Percentiles rank a stretch among this genome's conserved stretches.
These are phyloP conservation scores for Gallinago media DNA, from an alignment of 2,113 vertebrate genomes.

Conservation along the genomic window DNA sequence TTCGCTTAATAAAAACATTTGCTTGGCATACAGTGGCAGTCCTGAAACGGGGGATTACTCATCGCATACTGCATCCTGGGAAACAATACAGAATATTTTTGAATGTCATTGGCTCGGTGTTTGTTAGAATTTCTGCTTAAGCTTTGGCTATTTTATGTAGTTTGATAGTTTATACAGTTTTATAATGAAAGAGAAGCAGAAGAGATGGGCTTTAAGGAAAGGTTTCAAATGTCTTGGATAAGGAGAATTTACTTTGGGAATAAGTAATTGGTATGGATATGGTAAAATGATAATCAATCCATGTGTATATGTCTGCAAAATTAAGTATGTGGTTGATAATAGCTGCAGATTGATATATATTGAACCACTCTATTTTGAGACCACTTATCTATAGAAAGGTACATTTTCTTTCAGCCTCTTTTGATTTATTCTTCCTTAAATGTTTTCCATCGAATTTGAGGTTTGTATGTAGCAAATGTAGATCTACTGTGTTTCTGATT, in stretches of 20 bases:
- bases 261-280: background rate
- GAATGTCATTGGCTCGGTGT: background rate
- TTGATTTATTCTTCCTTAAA: background rate
- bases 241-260: background rate
- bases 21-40: background rate
- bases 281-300: background rate
- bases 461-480: background rate
- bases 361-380: background rate
- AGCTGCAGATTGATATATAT: background rate
- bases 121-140: background rate
- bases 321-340: background rate
- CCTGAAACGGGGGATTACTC: fast-evolving
- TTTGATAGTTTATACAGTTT: background rate
- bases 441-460: background rate
- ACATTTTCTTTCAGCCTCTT: background rate
- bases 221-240: background rate
- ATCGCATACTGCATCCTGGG: background rate
- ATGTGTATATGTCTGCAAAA: background rate
- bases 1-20: background rate
- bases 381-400: background rate
- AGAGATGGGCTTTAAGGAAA: background rate
- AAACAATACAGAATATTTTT: background rate
- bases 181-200: background rate
- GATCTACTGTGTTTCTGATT: background rate
- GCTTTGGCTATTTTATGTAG: background rate